Base-by-base conservation (phyloP, 2,888 invertebrate genomes). In the Theretra japonica region DNA sequence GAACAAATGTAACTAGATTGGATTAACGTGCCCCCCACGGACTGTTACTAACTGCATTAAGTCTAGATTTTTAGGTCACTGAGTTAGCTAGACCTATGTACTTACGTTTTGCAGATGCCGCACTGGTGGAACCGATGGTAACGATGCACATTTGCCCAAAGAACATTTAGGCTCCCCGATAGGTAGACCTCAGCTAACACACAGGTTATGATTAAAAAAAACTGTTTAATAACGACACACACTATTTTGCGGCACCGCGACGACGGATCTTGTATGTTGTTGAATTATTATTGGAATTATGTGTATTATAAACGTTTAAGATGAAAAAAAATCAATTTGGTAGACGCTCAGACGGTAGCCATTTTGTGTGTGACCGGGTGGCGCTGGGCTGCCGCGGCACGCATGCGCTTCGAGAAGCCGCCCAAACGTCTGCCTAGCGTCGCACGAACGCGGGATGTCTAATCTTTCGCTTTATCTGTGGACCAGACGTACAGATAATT, bases 301-400 rank as follows among this genome's bases (percentile, higher is more conserved):
- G 75, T 68, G 19, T 57, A 70, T 69, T 72, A 57, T 68, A 41
- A 68, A 68, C 70, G 53, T 56, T 62, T 71, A 56, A 60, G 17
- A 21, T 21, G n/a, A 62, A 65, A 90, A 88, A 92, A 90, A 92
- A 92, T 92, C 91, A 92, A 91, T 89, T 86, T 82, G 79, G 82
- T 83, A 86, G 89, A 88, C 88, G 87, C 83, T 85, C 76, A 86
- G 80, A 76, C 77, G 80, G 89, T 84, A 79, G 93, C 93, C 93
- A 93, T 93, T 81, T 93, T 93, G 90, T 83, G 79, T 87, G 84
- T 87, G 87, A 82, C 86, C 82, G 80, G 86, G 83, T 80, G 62
- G 82, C 80, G 83, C 83, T 79, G 83, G 87, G 82, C 77, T 79
- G 78, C 76, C 77, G 79, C 58, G 68, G 25, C 79, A 83, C 92